Conservation (phyloP, 2,113 vertebrate species). For the Genyomyrus donnyi region DNA sequence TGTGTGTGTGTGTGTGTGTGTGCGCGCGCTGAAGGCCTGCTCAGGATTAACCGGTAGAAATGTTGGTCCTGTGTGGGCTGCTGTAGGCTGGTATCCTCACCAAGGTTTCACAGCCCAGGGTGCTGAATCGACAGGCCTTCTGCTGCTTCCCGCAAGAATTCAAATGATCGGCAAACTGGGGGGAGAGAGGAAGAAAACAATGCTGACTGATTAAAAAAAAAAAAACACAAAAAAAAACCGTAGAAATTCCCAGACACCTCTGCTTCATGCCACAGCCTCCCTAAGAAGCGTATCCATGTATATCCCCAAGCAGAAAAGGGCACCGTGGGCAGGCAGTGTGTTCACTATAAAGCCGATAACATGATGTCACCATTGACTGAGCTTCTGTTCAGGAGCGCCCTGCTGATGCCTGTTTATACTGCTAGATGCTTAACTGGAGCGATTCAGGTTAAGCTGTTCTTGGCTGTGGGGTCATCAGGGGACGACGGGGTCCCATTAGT, state of each 20-base stretch:
- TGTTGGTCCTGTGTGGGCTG: background rate
- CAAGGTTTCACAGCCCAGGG: constrained; percentile 66
- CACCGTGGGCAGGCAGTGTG: background rate
- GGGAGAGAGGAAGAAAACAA: background rate
- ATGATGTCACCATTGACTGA: background rate
- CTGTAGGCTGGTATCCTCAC: constrained; percentile 34
- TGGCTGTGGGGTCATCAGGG: background rate
- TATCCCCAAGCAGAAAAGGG: background rate
- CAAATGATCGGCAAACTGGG: constrained; percentile 74
- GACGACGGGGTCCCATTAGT: too few species aligned
- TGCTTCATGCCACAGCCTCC: background rate
- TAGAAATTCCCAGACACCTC: background rate
- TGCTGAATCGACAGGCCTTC: constrained; percentile 67
- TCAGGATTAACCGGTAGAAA: background rate
- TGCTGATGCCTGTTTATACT: background rate
- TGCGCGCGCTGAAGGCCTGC: background rate
- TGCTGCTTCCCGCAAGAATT: constrained; percentile 67
- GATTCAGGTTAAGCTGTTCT: background rate
- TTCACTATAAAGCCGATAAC: background rate
- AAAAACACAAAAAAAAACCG: background rate
- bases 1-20: too few species aligned
- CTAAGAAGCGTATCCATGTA: background rate
- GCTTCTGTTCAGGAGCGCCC: background rate
- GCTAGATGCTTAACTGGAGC: background rate
- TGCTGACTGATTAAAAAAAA: background rate